These are phyloP conservation scores for Mionectes olivaceus DNA, from an alignment of 2,797 vertebrate genomes.

Conservation along the genomic window DNA sequence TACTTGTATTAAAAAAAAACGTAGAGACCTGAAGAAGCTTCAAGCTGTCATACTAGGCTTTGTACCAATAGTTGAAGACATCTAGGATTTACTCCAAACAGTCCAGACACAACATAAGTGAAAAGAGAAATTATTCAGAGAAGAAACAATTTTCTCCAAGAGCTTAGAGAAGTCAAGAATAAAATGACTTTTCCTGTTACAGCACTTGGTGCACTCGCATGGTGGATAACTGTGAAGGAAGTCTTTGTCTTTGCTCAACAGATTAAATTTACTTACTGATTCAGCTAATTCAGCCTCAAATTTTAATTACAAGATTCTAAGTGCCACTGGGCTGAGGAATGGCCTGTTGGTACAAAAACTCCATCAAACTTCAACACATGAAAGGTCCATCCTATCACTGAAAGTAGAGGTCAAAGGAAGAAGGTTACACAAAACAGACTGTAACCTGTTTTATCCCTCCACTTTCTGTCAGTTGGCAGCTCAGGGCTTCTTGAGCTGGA, in stretches of 20 bases:
- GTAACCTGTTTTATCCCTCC: neutral
- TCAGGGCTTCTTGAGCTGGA: neutral
- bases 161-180: neutral
- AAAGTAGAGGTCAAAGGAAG: neutral
- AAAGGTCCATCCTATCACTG: neutral
- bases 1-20: neutral
- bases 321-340: neutral
- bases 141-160: neutral
- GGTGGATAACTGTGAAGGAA: neutral
- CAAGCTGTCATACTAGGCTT: neutral
- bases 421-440: neutral
- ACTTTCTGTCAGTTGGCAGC: neutral
- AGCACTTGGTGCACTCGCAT: accelerated
- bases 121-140: neutral
- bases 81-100: neutral
- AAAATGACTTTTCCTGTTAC: neutral
- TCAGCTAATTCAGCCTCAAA: neutral
- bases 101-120: neutral
- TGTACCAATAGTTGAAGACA: neutral
- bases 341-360: neutral
- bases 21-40: neutral
- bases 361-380: neutral
- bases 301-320: neutral
- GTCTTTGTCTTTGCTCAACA: neutral
- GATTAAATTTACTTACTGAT: neutral